phyloP scores from a whole-genome alignment of 2,888 invertebrate genomes.

The Drosophila trichaetosa region DNA sequence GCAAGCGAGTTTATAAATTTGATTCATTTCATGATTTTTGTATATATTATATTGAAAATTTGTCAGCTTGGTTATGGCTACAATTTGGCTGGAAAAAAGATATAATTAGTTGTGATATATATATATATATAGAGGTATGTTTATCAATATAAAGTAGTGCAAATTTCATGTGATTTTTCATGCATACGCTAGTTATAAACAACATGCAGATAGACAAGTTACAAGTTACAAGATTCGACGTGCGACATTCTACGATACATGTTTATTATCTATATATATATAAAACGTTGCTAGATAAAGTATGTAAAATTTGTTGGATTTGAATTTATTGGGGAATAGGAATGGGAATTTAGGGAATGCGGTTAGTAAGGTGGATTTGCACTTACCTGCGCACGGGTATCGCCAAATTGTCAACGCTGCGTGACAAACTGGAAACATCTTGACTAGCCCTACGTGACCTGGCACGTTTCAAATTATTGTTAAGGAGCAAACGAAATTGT shows the following conservation, averaged over 20 bases:
- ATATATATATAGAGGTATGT: neutral
- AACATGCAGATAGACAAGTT: slow-evolving; percentile 6
- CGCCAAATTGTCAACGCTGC: slow-evolving; percentile 89
- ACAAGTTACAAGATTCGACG: neutral
- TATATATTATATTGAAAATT: slow-evolving; percentile 4
- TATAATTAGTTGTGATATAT: slow-evolving; percentile 17
- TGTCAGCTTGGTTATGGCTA: slow-evolving; percentile 47
- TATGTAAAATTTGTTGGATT: slow-evolving; percentile 8
- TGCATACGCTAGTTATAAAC: slow-evolving; percentile 31
- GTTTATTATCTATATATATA: slow-evolving; percentile 16
- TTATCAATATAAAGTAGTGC: slow-evolving; percentile 10
- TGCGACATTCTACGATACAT: slow-evolving; percentile 29
- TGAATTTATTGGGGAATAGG: neutral
- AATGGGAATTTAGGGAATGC: neutral
- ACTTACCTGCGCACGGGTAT: slow-evolving; percentile 87
- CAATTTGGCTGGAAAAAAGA: slow-evolving; percentile 56
- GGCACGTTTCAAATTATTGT: slow-evolving; percentile 81
- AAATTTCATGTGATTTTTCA: slow-evolving; percentile 31
- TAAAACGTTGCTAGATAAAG: slow-evolving; percentile 1
- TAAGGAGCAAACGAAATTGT: slow-evolving; percentile 81
- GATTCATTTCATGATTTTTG: slow-evolving; percentile 3
- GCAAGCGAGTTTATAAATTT: slow-evolving; percentile 42
- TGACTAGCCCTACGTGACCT: slow-evolving; percentile 95
- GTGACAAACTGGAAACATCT: slow-evolving; percentile 89
- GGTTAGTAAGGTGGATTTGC: slow-evolving; percentile 31